These are phyloP conservation scores for Chaunax sp. DNA, from an alignment of 2,797 vertebrate species.

Conservation along the genomic window DNA sequence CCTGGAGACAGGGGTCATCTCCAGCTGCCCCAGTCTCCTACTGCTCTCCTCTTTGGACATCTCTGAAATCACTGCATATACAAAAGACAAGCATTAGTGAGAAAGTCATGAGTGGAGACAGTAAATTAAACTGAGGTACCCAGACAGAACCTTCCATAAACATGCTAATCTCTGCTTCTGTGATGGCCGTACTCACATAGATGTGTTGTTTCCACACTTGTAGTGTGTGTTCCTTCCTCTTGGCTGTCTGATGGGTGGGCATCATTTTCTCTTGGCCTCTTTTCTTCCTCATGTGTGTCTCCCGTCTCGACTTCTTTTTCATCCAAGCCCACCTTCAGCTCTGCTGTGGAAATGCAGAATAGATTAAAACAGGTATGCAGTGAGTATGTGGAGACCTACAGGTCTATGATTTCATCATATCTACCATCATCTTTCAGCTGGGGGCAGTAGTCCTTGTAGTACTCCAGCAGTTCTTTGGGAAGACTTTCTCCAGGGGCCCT, in stretches of 20 bases:
- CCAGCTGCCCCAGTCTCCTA: constrained; percentile 71
- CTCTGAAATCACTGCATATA: constrained; percentile 50
- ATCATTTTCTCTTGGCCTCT: constrained; percentile 7
- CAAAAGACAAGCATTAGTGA: background rate
- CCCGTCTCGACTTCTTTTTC: constrained; percentile 21
- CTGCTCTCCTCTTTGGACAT: constrained; percentile 32
- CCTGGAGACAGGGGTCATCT: constrained; percentile 80
- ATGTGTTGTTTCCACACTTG: constrained; percentile 25
- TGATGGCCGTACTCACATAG: constrained; percentile 38
- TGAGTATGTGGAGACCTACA: background rate
- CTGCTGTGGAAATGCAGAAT: constrained; percentile 37
- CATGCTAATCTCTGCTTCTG: background rate
- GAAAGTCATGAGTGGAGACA: background rate
- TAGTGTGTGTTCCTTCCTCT: constrained; percentile 9
- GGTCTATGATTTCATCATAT: background rate
- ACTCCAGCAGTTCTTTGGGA: constrained; percentile 86
- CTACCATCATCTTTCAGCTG: constrained; percentile 58
- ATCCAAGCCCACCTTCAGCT: constrained; percentile 11
- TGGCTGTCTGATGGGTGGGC: constrained; percentile 14
- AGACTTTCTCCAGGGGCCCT: constrained; percentile 85
- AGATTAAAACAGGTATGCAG: constrained; percentile 9
- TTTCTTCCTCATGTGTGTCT: constrained; percentile 28
- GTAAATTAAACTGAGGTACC: background rate
- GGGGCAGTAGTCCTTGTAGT: constrained; percentile 78
- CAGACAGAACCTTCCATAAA: background rate